Conservation (phyloP, 2,113 vertebrate species). For the Bubalus kerabau region DNA sequence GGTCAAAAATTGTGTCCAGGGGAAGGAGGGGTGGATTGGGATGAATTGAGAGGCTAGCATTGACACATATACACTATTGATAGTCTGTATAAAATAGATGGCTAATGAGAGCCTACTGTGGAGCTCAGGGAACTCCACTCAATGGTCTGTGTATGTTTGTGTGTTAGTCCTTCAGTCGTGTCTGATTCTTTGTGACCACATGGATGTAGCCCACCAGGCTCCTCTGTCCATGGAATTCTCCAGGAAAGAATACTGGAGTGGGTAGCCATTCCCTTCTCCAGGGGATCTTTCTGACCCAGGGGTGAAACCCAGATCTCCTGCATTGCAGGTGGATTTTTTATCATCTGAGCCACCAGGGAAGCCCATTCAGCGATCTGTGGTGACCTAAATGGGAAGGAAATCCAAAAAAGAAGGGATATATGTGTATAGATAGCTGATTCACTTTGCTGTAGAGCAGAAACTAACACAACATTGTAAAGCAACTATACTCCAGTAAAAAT, state of each 20-base stretch:
- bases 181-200: neutral
- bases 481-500: neutral
- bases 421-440: neutral
- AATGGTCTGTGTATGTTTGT: neutral
- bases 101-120: neutral
- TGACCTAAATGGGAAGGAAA: neutral
- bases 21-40: neutral
- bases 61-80: neutral
- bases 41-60: neutral
- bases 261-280: neutral
- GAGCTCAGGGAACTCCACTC: neutral
- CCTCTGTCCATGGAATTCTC: neutral
- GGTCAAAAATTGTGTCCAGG: neutral
- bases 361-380: neutral
- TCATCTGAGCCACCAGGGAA: neutral
- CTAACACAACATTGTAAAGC: neutral
- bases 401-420: neutral
- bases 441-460: neutral
- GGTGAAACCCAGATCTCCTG: neutral
- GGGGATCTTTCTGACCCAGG: neutral
- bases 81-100: neutral
- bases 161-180: neutral
- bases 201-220: neutral
- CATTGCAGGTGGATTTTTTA: neutral
- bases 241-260: neutral